Evolutionary conservation across 2,888 invertebrate species (phyloP), one percentile per base, ranked within the genome.

Genomic region (Tinea trinotella): DNA sequence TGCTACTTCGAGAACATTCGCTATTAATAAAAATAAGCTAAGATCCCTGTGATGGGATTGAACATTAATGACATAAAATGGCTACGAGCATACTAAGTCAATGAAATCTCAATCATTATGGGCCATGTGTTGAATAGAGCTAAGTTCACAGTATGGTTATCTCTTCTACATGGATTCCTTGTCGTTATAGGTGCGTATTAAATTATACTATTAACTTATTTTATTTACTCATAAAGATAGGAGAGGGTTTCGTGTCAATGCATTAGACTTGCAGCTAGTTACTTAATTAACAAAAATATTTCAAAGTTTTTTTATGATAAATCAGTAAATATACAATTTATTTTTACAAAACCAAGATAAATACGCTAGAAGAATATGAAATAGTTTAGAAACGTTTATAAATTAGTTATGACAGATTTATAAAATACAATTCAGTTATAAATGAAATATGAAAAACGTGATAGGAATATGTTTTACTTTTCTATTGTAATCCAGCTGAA

Each of bases 121-220:
- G 76, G 68, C 60, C 63, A 66, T 59, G 64, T 67, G 58, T 67
- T 62, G 58, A 65, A 64, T 64, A 68, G 70, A 57, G 71, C 68
- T 57, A 78, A 71, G 66, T 68, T 71, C 58, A 71, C 71, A 58
- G 64, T 84, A 65, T 74, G 74, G 71, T 62, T 83, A 68, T 76
- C 74, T 70, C 72, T 84, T 70, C 73, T 84, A 58, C 79, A 82
- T 67, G 83, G 81, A 59, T 82, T 75, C 71, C 70, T 82, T 59
- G 78, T 83, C 61, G 69, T 76, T 60, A 71, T 79, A 58, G 83
- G 82, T 82, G 70, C 65, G 79, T 74, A 63, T 59, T 13, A 30
- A 30, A 10, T 40, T 40, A 15, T n/a, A n/a, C n/a, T n/a, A n/a
- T n/a, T n/a, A n/a, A n/a, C n/a, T n/a, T n/a, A n/a, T n/a, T n/a